A percentile compares a stretch with the other conserved stretches of the same genome.
Evolutionary conservation across 2,113 vertebrate genomes (phyloP).

Genomic region (Apeltes quadracus): DNA sequence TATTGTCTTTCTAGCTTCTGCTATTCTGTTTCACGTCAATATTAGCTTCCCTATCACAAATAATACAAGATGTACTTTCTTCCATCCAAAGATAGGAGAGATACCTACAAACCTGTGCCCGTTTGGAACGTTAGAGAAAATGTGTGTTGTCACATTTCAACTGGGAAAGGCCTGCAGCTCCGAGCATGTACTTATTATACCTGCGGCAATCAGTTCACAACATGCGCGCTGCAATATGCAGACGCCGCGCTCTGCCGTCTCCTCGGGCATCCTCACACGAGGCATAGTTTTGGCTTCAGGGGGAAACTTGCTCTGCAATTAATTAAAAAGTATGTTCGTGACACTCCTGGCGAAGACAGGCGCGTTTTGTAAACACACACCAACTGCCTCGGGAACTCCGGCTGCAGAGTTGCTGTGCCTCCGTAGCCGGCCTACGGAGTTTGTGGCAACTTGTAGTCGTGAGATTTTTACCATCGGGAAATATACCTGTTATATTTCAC

Average conservation of each 20-base stretch:
- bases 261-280: conserved; percentile 7
- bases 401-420: background rate
- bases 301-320: conserved; percentile 49
- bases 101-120: background rate
- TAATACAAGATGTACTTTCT: background rate
- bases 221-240: no score
- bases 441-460: background rate
- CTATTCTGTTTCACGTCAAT: conserved; percentile 1
- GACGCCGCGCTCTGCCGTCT: background rate
- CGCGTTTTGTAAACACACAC: background rate
- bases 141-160: background rate
- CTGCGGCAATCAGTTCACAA: background rate
- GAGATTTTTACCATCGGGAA: background rate
- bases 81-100: background rate
- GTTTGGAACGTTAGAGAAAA: background rate
- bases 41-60: conserved; percentile 9
- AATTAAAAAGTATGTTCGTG: conserved; percentile 51
- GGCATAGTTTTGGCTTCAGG: conserved; percentile 24
- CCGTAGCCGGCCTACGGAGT: conserved; percentile 15
- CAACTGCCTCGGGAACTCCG: background rate
- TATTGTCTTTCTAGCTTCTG: conserved; percentile 9
- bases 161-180: conserved; percentile 25
- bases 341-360: conserved; percentile 12
- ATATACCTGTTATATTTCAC: background rate
- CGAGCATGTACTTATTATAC: conserved; percentile 37